A percentile compares a stretch with the other conserved stretches of the same genome.
These are phyloP conservation scores for Labia minor DNA, from an alignment of 2,888 invertebrate genomes.

Conservation along the genomic window DNA sequence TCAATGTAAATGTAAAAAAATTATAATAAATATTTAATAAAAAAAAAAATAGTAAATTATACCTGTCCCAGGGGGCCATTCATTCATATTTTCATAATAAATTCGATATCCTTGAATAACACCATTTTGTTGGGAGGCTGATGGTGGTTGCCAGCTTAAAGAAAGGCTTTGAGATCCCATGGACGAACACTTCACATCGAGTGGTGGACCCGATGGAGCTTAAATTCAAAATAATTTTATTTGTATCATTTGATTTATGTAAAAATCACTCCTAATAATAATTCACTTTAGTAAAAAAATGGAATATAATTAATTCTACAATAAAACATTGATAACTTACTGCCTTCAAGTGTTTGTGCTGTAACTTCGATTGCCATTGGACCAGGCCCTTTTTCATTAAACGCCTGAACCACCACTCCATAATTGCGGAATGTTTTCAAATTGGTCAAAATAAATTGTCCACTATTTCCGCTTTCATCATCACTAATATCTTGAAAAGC, in stretches of 20 bases:
- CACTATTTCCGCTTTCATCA: constrained; percentile 18
- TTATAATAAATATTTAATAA: neutral
- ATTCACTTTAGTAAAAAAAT: too few species aligned
- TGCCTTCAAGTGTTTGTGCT: constrained; percentile 44
- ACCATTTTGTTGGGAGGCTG: constrained; percentile 33
- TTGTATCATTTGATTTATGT: neutral
- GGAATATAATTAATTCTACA: neutral
- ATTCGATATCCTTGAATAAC: constrained; percentile 41
- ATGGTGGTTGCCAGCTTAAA: constrained; percentile 31
- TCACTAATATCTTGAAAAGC: neutral
- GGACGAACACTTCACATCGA: constrained; percentile 30
- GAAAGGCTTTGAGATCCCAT: constrained; percentile 31
- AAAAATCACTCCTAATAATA: too few species aligned
- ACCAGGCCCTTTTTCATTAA: constrained; percentile 42
- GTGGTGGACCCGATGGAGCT: constrained; percentile 32
- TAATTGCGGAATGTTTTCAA: constrained; percentile 45
- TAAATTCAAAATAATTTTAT: constrained; percentile 21
- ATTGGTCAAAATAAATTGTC: constrained; percentile 32
- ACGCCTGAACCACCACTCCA: constrained; percentile 42
- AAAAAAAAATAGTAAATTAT: too few species aligned
- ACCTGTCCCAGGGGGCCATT: constrained; percentile 25
- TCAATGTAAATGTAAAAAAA: neutral
- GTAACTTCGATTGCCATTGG: constrained; percentile 42
- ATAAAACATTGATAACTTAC: constrained; percentile 30
- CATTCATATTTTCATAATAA: constrained; percentile 31